phyloP scores from a whole-genome alignment of 2,113 vertebrate species.

The Anoura caudifer region DNA sequence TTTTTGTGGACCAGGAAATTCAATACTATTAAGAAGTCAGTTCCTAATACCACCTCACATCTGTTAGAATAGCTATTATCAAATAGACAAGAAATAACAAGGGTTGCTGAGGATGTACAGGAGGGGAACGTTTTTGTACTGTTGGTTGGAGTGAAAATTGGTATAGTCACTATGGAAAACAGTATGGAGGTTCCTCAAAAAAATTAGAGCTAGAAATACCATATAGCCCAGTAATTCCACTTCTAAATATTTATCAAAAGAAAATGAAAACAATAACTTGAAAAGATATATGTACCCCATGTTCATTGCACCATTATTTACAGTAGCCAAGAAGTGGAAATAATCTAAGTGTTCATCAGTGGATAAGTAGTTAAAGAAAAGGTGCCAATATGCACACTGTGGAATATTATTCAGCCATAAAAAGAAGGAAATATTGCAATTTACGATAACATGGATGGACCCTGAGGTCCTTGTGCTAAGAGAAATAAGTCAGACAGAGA shows the following conservation, averaged over 20 bases:
- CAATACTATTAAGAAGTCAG: slow-evolving; percentile 16
- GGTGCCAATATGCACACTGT: not conserved
- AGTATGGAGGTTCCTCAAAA: not conserved
- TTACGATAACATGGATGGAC: not conserved
- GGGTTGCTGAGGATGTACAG: not conserved
- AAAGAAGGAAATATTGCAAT: not conserved
- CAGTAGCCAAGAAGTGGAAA: not conserved
- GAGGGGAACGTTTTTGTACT: not conserved
- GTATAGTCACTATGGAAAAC: not conserved
- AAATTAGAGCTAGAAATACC: not conserved
- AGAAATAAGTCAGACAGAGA: not conserved
- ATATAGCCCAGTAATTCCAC: not conserved
- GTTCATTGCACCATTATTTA: not conserved
- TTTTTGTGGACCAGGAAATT: not conserved
- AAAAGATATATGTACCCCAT: not conserved
- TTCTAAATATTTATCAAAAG: not conserved
- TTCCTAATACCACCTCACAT: not conserved
- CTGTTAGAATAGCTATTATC: not conserved
- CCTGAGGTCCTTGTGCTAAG: not conserved
- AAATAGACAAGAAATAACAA: not conserved
- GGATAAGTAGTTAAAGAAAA: not conserved
- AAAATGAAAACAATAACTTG: not conserved
- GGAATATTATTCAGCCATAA: not conserved
- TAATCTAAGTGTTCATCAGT: not conserved
- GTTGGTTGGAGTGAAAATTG: not conserved